A percentile compares a stretch with the other conserved stretches of the same genome.
Evolutionary conservation across 2,113 vertebrate species (phyloP).

Genomic region (Istiophorus platypterus): DNA sequence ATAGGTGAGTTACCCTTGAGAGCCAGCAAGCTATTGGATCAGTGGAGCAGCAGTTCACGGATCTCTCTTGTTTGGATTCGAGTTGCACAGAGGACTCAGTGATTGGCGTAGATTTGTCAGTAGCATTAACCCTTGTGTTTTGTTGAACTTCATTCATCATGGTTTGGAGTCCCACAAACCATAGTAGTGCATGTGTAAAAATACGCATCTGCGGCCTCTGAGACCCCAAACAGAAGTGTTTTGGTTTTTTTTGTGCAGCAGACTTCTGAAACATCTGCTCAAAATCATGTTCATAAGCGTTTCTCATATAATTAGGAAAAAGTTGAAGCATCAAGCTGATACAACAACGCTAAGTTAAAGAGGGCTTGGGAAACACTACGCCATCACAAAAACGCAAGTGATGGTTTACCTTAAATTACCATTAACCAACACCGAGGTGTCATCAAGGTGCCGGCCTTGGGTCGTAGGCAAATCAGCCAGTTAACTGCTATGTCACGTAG

Average conservation of each 20-base stretch:
- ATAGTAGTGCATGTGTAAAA: not conserved
- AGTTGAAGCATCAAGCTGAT: too few species aligned
- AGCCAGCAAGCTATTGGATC: not conserved
- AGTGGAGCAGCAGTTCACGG: not conserved
- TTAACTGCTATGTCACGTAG: conserved; percentile 24
- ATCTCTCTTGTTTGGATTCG: not conserved
- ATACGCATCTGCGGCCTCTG: too few species aligned
- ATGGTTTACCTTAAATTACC: not conserved
- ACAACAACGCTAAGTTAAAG: too few species aligned
- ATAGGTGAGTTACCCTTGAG: conserved; percentile 72
- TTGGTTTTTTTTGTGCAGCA: too few species aligned
- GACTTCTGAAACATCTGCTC: too few species aligned
- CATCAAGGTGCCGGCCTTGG: not conserved
- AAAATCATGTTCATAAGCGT: too few species aligned
- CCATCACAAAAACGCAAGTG: too few species aligned
- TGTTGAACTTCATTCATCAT: not conserved
- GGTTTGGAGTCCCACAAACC: not conserved
- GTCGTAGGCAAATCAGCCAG: conserved; percentile 29
- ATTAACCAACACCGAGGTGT: not conserved
- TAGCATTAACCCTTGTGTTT: not conserved
- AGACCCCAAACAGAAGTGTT: too few species aligned
- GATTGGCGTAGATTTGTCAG: too few species aligned
- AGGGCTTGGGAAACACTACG: too few species aligned
- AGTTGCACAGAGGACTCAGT: not conserved
- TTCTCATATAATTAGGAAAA: too few species aligned